Evolutionary conservation across 2,113 vertebrate species (phyloP), one percentile per base, ranked within the genome.

Genomic region (Syngnathus floridae): DNA sequence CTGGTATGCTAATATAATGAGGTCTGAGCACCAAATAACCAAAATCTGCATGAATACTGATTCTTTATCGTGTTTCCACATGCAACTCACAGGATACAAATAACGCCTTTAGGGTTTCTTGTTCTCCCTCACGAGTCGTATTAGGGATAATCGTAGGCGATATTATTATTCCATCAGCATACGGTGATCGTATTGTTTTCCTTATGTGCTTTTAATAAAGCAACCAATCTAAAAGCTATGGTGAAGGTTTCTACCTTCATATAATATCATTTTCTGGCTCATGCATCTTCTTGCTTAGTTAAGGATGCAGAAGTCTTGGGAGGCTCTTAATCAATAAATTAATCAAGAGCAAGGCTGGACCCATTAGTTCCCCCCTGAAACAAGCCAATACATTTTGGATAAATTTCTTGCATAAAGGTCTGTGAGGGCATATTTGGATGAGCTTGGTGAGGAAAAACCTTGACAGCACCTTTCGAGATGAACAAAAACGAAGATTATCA

Each of bases 1-100:
- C 82, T 75, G 82, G 81, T 86, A 86, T 86, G 87, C 84, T 82
- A 88, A 87, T 85, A 81, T 80, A 81, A 85, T 80, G 81, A 85
- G 75, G 78, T 75, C 81, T 80, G 77, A 81, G 75, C 81, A 72
- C 74, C 72, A 84, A 81, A 84, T 78, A 83, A 80, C 75, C 72
- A 79, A 73, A 80, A 73, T 78, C 73, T 75, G 65, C 76, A 73
- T 83, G 83, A 83, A 86, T 80, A 82, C 81, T 76, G 81, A 82
- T 78, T 79, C 66, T 69, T 55, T n/a, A 63, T 37, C 51, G 22
- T 58, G 69, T 72, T 77, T 80, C 56, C 71, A 59, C 79, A 76
- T 59, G 80, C 75, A 75, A 62, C 80, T 16, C 65, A 54, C 65
- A 43, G 59, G 81, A 76, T 76, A 73, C 74, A 80, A 79, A 75